Base-by-base conservation (phyloP, 30 jellyfish, hydroid and myxozoan species). In the Hydractinia symbiolongicarpus region DNA sequence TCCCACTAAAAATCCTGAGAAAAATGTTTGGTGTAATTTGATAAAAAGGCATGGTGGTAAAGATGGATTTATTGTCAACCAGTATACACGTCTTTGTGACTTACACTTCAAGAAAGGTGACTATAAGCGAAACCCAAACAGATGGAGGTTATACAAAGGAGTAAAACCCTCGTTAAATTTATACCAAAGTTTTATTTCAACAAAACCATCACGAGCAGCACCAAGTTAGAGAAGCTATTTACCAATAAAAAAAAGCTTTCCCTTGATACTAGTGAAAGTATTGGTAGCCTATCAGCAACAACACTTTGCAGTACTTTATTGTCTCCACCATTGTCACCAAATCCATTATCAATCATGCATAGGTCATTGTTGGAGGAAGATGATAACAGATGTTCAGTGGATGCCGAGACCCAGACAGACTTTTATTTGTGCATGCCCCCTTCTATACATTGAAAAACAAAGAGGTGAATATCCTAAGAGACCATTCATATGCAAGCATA, bases 201-300 rank as follows among this genome's bases (percentile, higher is more conserved):
- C 68, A 57, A 57, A 57, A 57, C 68, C 68, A n/a, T 57, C 68
- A 57, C 68, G 68, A 57, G 68, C 68, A 57, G 68, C 68, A 57
- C 68, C 68, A 57, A 57, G n/a, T 9, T 10, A 57, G n/a, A 57
- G 68, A 57, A n/a, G 68, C 10, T 9, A 9, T 57, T n/a, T 57
- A 57, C 68, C 68, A 57, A n/a, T 57, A 57, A 57, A n/a, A 57
- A 57, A n/a, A 57, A 57, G 68, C 68, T 57, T 57, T 57, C 68
- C 68, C 10, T 57, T 57, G 68, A 57, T 57, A 57, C 68, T 57
- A 57, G 68, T 57, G 68, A 57, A 57, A 57, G n/a, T n/a, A 57
- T 57, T 57, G 68, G 68, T 9, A 57, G 10, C n/a, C 68, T 9
- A 9, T 57, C 68, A 57, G n/a, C 13, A 9, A 57, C n/a, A n/a